phyloP scores from a whole-genome alignment of 2,888 invertebrate species.

The Apeira syringaria region DNA sequence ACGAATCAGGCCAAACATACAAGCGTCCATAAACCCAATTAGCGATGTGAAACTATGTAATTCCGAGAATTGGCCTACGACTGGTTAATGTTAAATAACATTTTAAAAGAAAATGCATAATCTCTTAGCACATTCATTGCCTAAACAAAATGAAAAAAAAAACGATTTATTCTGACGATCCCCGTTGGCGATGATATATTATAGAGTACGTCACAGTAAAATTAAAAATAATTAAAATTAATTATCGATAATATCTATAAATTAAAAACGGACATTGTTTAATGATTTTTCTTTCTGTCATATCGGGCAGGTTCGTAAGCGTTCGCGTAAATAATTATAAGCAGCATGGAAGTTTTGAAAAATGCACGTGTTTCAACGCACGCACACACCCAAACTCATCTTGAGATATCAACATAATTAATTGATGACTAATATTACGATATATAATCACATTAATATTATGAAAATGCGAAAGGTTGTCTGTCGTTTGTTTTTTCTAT shows the following conservation, averaged over 20 bases:
- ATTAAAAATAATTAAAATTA: conserved; percentile 56
- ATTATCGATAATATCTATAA: conserved; percentile 51
- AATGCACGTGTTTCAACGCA: neutral
- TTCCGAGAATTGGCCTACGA: too few species aligned
- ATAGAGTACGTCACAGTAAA: conserved; percentile 38
- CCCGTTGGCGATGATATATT: conserved; percentile 16
- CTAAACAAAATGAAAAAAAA: conserved; percentile 2
- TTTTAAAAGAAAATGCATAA: too few species aligned
- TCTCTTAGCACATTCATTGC: too few species aligned
- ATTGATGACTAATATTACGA: too few species aligned
- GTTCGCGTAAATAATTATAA: conserved; percentile 20
- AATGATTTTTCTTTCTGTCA: conserved; percentile 39
- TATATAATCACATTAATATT: too few species aligned
- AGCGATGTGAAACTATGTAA: too few species aligned
- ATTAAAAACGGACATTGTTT: conserved; percentile 48
- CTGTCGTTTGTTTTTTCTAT: too few species aligned
- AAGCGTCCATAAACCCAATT: too few species aligned
- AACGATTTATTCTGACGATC: conserved; percentile 22
- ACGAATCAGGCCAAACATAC: too few species aligned
- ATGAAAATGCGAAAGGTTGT: too few species aligned
- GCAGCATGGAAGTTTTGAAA: conserved; percentile 3
- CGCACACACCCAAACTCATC: neutral
- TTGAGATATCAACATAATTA: too few species aligned
- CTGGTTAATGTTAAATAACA: too few species aligned
- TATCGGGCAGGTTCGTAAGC: conserved; percentile 39